Base-by-base conservation (phyloP, 2,113 vertebrate species). In the Aspidoscelis tigris region DNA sequence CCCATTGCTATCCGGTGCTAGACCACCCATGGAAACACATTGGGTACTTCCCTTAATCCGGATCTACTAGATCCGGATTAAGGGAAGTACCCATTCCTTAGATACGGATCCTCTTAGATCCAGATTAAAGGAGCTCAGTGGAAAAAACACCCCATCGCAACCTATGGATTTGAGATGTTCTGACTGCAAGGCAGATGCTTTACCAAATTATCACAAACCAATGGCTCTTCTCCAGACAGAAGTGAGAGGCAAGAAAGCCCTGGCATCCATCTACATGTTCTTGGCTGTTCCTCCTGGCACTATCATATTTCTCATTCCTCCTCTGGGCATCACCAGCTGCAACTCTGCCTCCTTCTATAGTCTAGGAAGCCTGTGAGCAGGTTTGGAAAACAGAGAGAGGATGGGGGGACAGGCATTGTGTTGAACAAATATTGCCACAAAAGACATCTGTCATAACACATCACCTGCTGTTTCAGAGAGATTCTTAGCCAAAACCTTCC, bases 341-440 rank as follows among this genome's bases (percentile, higher is more conserved):
- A 10, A 16, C 26, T 72, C 11, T 47, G 26, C 24, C 65, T 7
- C 50, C 47, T 69, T 68, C 68, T 5, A 64, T 47, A 4, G 12
- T 85, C 85, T 47, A 0, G 0, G 75, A 69, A 89, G 69, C 2
- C 0, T 11, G 39, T 41, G 84, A 86, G 58, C 68, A 47, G 75
- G 71, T 0, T 86, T 78, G 65, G 87, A 87, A 92, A 92, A 69
- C 5, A 79, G 87, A 77, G 85, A 84, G 84, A 82, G 85, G 92
- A 33, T 33, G 33, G 87, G 86, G 72, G 91, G 78, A 72, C 50
- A 39, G 70, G 50, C 66, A 83, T 81, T 0, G 1, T 92, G 90
- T 92, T 96, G 89, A 91, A 91, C 92, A 93, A 94, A 90, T 89
- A 93, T 80, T 83, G 74, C 86, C 90, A 93, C 91, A 89, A 93